Base-by-base conservation (phyloP, 2,888 invertebrate species). In the Lomographa bimaculata region DNA sequence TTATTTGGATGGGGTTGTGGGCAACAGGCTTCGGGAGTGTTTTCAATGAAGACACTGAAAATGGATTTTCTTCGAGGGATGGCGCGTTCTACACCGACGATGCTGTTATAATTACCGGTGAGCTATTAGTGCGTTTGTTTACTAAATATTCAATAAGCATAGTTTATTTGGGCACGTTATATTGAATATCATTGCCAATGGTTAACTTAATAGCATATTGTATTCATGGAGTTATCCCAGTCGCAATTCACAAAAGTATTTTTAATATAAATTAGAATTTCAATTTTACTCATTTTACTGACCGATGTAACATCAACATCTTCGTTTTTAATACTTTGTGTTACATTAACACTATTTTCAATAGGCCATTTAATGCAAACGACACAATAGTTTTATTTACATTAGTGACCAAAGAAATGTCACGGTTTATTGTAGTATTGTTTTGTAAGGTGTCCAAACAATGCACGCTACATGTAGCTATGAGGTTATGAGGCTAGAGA, bases 401-500 rank as follows among this genome's bases (percentile, higher is more conserved):
- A 51, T 43, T 45, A 32, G 23, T 28, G 46, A 41, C 41, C 17
- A 42, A 37, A 43, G 33, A 44, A 38, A 24, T 29, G 36, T 39
- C 30, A 25, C 23, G 42, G 38, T 29, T 18, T 6, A 36, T 29
- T 17, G 14, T 53, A 61, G 55, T 64, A 54, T 63, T 55, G 48
- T 52, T 56, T 64, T 60, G 67, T 54, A 65, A 63, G 64, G 63
- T 64, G 64, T 71, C 61, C 71, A 80, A 80, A 85, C 83, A 86
- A 85, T 82, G 79, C 70, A 54, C 60, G 64, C 57, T 76, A 68
- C 69, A 64, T 62, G 61, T 61, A 54, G 54, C 68, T 90, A 79
- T 75, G 83, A 78, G 86, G 87, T 89, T 85, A 77, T 71, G 83
- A 82, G 89, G 86, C 82, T 86, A 86, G 85, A 89, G 86, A 89